These are phyloP conservation scores for Drusus annulatus DNA, from an alignment of 1,140 invertebrate species.

Conservation along the genomic window DNA sequence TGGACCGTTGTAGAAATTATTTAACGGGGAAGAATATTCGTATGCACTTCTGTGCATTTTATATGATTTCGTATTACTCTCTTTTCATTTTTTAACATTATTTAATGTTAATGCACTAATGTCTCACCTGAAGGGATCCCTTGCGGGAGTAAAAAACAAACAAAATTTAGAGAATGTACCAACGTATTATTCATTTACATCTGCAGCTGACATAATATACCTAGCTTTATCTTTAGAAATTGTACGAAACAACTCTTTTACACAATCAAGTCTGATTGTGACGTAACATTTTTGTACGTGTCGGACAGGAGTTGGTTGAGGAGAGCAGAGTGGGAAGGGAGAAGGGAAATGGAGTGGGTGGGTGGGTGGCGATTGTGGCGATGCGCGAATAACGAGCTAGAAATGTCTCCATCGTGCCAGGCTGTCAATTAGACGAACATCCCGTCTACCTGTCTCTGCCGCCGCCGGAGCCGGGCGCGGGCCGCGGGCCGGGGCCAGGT, in stretches of 20 bases:
- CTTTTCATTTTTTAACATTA: conserved; percentile 23
- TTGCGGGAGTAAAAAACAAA: no score
- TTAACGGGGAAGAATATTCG: conserved; percentile 55
- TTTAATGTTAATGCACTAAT: background rate
- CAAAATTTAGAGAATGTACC: no score
- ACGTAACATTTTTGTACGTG: conserved; percentile 14
- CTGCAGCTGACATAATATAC: no score
- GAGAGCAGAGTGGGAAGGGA: no score
- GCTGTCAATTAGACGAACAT: conserved; percentile 27
- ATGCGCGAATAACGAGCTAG: conserved; percentile 1
- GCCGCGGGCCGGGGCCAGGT: background rate
- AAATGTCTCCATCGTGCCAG: background rate
- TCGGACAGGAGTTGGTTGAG: background rate
- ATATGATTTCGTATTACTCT: conserved; percentile 32
- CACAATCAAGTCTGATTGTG: background rate
- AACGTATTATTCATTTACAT: no score
- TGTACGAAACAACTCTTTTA: no score
- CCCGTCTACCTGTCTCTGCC: conserved; percentile 5
- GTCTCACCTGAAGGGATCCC: no score
- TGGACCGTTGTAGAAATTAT: conserved; percentile 46
- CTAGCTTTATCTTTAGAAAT: no score
- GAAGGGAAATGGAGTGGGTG: no score
- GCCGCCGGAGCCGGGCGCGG: background rate
- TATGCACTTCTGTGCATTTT: conserved; percentile 58
- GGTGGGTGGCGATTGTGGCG: background rate